Conservation (phyloP, 2,797 vertebrate species). For the Crax fasciolata region DNA sequence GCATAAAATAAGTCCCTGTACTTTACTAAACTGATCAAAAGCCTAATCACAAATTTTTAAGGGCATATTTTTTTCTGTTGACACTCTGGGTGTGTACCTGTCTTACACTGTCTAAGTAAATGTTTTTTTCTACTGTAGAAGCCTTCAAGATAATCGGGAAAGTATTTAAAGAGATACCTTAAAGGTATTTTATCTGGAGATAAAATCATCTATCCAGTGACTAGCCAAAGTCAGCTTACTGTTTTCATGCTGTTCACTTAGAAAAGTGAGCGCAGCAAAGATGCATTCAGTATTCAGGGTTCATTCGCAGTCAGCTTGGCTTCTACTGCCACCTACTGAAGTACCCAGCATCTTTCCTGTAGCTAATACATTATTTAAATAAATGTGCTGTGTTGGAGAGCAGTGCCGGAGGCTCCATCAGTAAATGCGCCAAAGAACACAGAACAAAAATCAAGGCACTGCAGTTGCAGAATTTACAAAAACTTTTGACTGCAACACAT, state of each 20-base stretch:
- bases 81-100: background rate
- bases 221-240: background rate
- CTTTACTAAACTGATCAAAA: background rate
- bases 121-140: background rate
- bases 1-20: background rate
- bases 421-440: background rate
- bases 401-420: background rate
- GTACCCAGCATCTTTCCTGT: background rate
- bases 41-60: background rate
- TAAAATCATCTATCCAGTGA: background rate
- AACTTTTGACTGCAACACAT: background rate
- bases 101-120: background rate
- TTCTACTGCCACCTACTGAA: background rate
- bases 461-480: background rate
- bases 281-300: rapidly evolving
- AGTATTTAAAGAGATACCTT: background rate
- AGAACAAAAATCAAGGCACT: background rate
- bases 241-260: background rate
- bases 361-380: background rate
- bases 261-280: background rate
- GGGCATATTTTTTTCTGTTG: background rate
- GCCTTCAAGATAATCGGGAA: background rate
- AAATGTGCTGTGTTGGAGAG: background rate
- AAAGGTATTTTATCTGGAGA: background rate
- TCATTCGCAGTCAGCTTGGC: background rate